These are phyloP conservation scores for Plecotus auritus DNA, from an alignment of 2,113 vertebrate genomes.

Conservation along the genomic window DNA sequence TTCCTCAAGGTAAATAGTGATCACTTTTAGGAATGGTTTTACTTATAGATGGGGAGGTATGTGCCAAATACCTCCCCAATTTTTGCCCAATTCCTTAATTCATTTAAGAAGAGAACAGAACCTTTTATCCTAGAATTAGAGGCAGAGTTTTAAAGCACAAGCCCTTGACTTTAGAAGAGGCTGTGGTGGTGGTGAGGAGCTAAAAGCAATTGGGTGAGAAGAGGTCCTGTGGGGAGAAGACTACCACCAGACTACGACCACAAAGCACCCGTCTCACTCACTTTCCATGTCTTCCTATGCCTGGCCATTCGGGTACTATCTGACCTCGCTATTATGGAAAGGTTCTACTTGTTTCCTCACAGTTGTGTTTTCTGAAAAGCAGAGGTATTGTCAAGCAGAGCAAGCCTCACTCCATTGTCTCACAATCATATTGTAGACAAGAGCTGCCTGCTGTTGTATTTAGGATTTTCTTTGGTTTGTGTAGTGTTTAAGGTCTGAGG, in stretches of 20 bases:
- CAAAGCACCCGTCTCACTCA: neutral
- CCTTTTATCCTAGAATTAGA: neutral
- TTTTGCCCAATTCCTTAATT: neutral
- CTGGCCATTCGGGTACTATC: neutral
- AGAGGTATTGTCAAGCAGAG: neutral
- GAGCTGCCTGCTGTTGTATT: neutral
- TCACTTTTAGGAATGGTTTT: neutral
- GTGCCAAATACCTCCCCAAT: neutral
- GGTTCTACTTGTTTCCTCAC: neutral
- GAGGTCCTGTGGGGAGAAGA: neutral
- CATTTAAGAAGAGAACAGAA: neutral
- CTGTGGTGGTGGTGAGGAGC: neutral
- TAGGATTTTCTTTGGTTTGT: slow-evolving; percentile 25
- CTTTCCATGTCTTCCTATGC: neutral
- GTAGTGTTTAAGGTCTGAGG: neutral
- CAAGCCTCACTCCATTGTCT: neutral
- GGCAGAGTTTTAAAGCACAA: neutral
- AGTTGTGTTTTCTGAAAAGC: slow-evolving; percentile 18
- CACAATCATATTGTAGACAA: neutral
- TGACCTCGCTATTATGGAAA: neutral
- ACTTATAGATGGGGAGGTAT: neutral
- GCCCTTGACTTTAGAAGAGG: neutral
- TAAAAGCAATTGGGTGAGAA: neutral
- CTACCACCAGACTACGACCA: neutral
- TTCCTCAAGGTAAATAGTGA: neutral